phyloP scores from a whole-genome alignment of 2,797 vertebrate species.

The Propithecus perrieri region DNA sequence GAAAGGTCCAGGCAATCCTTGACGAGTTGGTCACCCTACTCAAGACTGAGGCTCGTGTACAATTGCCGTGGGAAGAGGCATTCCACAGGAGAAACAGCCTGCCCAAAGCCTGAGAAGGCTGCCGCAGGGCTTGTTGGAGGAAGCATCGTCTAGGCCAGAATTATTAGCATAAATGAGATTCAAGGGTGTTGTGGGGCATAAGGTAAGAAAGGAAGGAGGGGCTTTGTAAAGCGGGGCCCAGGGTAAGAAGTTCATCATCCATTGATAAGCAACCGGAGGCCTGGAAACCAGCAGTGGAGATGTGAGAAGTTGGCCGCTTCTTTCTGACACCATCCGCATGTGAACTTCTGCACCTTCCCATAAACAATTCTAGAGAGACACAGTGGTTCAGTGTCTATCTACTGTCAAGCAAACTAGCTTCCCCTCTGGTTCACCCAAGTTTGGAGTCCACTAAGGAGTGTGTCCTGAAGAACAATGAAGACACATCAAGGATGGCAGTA shows the following conservation, averaged over 20 bases:
- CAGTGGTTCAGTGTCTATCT: neutral
- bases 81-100: neutral
- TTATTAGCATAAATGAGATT: neutral
- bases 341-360: neutral
- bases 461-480: neutral
- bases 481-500: neutral
- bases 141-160: neutral
- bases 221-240: neutral
- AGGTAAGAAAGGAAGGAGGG: neutral
- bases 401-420: neutral
- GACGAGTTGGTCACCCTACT: neutral
- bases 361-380: neutral
- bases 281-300: neutral
- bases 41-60: neutral
- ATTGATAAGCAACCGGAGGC: neutral
- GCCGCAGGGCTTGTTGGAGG: neutral
- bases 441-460: neutral
- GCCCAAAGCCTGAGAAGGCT: neutral
- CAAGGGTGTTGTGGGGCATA: neutral
- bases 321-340: neutral
- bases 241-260: neutral
- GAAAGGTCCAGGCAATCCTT: neutral
- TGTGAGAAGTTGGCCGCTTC: neutral
- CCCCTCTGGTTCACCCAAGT: neutral
- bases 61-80: accelerated